These are phyloP conservation scores for Cenopis cana DNA, from an alignment of 2,888 invertebrate genomes.

Conservation along the genomic window DNA sequence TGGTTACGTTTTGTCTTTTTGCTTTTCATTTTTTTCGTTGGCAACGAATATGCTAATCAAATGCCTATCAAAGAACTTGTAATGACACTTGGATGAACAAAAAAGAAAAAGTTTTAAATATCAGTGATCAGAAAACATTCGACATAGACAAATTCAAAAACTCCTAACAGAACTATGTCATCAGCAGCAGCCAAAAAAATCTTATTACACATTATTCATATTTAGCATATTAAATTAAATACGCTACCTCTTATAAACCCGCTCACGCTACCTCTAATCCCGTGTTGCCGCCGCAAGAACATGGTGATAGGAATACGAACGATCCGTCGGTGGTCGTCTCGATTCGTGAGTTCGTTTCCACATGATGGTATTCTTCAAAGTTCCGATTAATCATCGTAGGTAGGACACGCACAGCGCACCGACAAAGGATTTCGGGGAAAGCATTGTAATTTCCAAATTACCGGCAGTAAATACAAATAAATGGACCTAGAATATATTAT, in stretches of 20 bases:
- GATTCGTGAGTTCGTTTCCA: constrained; percentile 42
- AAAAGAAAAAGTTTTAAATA: no score
- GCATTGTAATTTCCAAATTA: constrained; percentile 12
- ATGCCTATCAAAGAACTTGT: no score
- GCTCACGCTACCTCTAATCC: constrained; percentile 20
- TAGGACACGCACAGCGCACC: constrained; percentile 26
- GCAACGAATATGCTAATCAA: no score
- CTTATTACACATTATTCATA: no score
- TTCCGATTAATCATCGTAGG: constrained; percentile 39
- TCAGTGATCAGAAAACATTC: no score
- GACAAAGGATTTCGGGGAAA: constrained; percentile 34
- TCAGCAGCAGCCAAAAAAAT: no score
- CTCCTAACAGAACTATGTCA: no score
- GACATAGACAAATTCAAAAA: no score
- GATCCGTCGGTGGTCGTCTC: constrained; percentile 39
- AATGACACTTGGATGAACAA: no score
- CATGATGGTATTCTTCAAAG: constrained; percentile 36
- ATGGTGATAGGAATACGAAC: constrained; percentile 42
- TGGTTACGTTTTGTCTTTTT: neutral
- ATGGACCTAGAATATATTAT: no score
- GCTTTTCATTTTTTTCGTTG: neutral
- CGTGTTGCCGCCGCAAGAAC: neutral
- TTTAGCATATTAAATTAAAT: neutral
- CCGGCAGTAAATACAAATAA: neutral
- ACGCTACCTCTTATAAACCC: constrained; percentile 16